A percentile compares a stretch with the other conserved stretches of the same genome.
phyloP scores from a whole-genome alignment of 35 echinoderm and acorn worm genomes.

The Stichopus chloronotus region DNA sequence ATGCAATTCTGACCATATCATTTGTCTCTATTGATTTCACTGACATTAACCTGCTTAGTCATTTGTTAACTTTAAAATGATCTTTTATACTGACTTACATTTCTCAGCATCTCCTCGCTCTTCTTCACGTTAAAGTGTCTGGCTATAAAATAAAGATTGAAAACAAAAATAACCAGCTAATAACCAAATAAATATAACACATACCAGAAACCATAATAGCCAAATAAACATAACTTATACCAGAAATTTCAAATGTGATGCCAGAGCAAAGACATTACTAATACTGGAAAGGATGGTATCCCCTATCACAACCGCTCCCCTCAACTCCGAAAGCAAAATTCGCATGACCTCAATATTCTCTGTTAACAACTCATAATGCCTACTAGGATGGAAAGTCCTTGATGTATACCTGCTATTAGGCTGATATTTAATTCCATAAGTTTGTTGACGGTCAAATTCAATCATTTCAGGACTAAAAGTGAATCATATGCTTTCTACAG shows the following conservation, averaged over 20 bases:
- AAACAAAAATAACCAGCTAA: neutral
- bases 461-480: too few relatives aligned
- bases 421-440: too few relatives aligned
- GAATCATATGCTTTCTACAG: too few relatives aligned
- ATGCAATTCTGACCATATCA: neutral
- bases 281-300: neutral
- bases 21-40: neutral
- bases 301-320: too few relatives aligned
- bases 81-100: neutral
- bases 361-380: too few relatives aligned
- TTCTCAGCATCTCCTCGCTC: constrained; percentile 56
- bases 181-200: neutral
- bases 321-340: too few relatives aligned
- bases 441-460: too few relatives aligned
- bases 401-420: too few relatives aligned
- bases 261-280: too few relatives aligned
- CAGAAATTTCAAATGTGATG: neutral
- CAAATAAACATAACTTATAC: neutral
- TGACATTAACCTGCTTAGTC: neutral
- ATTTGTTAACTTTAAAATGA: too few relatives aligned
- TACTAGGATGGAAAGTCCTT: too few relatives aligned
- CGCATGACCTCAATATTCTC: too few relatives aligned
- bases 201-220: neutral
- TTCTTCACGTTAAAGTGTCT: constrained; percentile 61
- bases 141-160: constrained; percentile 2